Base-by-base conservation (phyloP, 2,797 vertebrate genomes). In the Arrhamphus sclerolepis region DNA sequence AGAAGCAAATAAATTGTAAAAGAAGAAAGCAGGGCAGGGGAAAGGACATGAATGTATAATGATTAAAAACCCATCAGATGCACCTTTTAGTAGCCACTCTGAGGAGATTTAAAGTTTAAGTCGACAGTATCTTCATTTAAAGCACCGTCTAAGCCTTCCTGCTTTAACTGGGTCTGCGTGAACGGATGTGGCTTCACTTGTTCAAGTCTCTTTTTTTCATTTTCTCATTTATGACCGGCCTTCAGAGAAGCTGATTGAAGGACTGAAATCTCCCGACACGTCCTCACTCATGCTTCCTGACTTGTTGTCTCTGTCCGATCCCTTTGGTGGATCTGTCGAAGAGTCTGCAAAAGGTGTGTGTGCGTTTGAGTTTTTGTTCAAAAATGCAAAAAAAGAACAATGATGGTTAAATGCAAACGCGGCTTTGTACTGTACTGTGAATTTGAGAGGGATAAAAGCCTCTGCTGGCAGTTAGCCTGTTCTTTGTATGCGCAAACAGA, bases 181-280 rank as follows among this genome's bases (percentile, higher is more conserved):
- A 26, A 26, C 24, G 6, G 24, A 26, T 26, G 24, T 26, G 6
- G 24, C 24, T 58, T 34, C 10, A 10, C 31, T 11, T 34, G 13
- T 10, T 1, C 2, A 26, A 2, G 6, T 26, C 4, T 66, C 18
- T 68, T 28, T n/a, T 28, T 7, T 20, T 16, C 28, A 1, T 3
- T 44, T 57, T 29, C 31, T 34, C 31, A 34, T 34, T 63, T 7
- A 18, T 21, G 62, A 5, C 13, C 18, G 80, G 62, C 43, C 73
- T 90, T 73, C 84, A 98, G 98, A 97, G 88, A 99, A 99, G 89
- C 93, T 99, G 87, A 99, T 99, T 70, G 97, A 99, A 91, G 97
- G 98, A 78, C 94, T 99, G 72, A 98, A 98, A 91, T 98, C 97
- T 91, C 98, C 98, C 39, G 97, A 98, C 76, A 93, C 94, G 34